Evolutionary conservation across 2,113 vertebrate species (phyloP).

Genomic region (Tapirus terrestris): DNA sequence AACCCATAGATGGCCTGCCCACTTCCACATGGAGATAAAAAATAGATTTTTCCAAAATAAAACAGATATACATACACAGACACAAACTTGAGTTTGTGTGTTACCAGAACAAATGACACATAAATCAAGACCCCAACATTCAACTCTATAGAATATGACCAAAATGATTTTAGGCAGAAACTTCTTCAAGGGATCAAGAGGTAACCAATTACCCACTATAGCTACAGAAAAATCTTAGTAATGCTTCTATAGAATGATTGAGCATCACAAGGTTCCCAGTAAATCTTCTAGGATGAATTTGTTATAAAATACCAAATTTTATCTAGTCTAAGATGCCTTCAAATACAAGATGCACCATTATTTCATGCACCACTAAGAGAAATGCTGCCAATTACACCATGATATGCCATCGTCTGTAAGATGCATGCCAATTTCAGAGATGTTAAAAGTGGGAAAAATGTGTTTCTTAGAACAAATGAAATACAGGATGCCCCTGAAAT

Average conservation of each 20-base stretch:
- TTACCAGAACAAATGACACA: background rate
- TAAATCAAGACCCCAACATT: background rate
- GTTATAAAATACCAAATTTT: background rate
- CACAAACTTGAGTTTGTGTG: background rate
- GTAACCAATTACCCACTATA: background rate
- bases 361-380: background rate
- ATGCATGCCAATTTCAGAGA: background rate
- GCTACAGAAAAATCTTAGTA: background rate
- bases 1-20: background rate
- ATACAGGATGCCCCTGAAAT: background rate
- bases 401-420: background rate
- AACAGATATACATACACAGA: background rate
- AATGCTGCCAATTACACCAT: background rate
- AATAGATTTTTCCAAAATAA: background rate
- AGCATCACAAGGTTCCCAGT: background rate
- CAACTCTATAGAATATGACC: background rate
- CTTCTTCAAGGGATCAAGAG: slow-evolving; percentile 5
- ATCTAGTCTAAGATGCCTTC: background rate
- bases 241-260: background rate
- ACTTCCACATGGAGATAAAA: background rate
- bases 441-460: background rate
- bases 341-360: background rate
- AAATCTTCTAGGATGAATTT: background rate
- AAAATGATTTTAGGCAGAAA: background rate
- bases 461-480: background rate